phyloP scores from a whole-genome alignment of 2,797 vertebrate species.

The Tenualosa thibaudeaui region DNA sequence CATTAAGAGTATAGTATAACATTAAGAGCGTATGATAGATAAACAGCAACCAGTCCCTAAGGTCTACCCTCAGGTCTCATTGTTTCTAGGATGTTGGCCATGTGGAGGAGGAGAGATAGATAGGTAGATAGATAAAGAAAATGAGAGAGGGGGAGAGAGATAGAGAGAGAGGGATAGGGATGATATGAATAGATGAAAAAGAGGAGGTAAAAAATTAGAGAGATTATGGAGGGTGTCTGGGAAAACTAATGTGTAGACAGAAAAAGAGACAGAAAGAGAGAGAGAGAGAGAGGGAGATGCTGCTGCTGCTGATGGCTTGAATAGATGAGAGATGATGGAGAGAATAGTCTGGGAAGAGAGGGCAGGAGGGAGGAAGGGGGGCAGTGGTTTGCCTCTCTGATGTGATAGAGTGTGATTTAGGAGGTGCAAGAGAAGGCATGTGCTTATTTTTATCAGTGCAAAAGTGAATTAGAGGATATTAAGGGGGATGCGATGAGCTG shows the following conservation, averaged over 20 bases:
- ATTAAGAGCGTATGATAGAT: not conserved
- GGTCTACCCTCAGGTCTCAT: not conserved
- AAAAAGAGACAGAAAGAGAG: constrained; percentile 1
- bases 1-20: not conserved
- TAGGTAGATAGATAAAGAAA: not conserved
- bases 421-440: not conserved
- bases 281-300: not conserved
- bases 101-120: not conserved
- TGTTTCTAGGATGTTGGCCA: not conserved
- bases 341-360: not conserved
- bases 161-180: not conserved
- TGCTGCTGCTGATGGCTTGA: not conserved
- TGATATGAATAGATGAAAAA: not conserved
- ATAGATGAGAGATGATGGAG: constrained; percentile 2
- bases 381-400: not conserved
- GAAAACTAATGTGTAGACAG: not conserved
- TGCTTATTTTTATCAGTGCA: not conserved
- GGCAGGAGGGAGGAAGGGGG: not conserved
- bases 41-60: not conserved
- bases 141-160: constrained; percentile 11
- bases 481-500: not conserved
- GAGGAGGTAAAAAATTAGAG: not conserved
- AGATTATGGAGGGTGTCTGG: not conserved
- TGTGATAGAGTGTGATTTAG: constrained; percentile 12
- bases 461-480: constrained; percentile 19